Conservation (phyloP, 2,113 vertebrate genomes). For the Brienomyrus longianalis region DNA sequence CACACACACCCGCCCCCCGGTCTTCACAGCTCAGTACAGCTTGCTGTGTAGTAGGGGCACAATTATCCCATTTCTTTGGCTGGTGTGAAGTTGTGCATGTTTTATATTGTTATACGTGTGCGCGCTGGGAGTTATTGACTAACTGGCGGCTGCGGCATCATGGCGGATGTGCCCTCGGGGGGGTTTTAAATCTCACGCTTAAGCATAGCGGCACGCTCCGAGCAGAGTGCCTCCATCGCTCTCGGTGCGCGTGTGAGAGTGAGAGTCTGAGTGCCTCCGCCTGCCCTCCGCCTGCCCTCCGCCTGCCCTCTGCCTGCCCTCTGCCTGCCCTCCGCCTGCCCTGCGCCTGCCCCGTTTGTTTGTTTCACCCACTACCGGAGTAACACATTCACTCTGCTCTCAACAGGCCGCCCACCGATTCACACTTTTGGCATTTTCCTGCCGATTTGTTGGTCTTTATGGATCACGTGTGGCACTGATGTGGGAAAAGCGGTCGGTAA, state of each 20-base stretch:
- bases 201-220: slow-evolving; percentile 8
- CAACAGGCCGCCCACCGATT: background rate
- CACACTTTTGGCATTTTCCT: background rate
- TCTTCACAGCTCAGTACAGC: slow-evolving; percentile 35
- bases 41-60: background rate
- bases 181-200: slow-evolving; percentile 17
- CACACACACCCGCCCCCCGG: slow-evolving; percentile 7
- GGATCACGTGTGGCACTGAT: background rate
- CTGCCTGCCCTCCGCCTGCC: background rate
- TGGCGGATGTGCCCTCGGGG: background rate
- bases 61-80: slow-evolving; percentile 12
- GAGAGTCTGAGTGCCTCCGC: background rate
- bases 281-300: background rate
- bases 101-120: slow-evolving; percentile 16
- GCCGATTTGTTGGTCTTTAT: background rate
- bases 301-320: background rate
- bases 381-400: background rate
- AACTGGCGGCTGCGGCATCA: background rate
- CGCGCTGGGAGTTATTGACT: slow-evolving; percentile 20
- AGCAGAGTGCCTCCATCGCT: background rate
- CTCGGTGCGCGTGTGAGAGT: background rate
- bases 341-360: background rate
- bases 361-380: background rate
- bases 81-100: slow-evolving; percentile 14
- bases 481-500: background rate